These are phyloP conservation scores for Nanorana parkeri DNA, from an alignment of 2,113 vertebrate species.

Conservation along the genomic window DNA sequence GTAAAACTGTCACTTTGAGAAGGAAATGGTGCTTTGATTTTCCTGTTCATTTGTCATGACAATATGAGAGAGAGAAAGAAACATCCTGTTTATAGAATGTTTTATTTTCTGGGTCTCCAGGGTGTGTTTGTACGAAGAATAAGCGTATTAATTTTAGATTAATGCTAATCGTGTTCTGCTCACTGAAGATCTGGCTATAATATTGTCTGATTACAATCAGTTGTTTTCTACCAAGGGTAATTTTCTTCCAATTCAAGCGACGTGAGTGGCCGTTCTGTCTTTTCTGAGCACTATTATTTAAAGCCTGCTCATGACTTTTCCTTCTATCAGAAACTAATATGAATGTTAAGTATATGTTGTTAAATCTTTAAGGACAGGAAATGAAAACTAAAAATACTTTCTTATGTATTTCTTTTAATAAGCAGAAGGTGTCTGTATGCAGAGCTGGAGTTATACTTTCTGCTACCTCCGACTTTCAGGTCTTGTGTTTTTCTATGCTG, in stretches of 20 bases:
- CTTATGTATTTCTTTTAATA: neutral
- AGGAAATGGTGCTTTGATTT: constrained; percentile 46
- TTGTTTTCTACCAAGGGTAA: constrained; percentile 48
- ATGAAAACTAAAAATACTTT: neutral
- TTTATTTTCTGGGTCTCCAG: constrained; percentile 44
- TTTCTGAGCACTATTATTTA: constrained; percentile 23
- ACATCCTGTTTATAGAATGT: constrained; percentile 52
- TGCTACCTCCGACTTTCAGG: too few species aligned
- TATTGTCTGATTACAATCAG: constrained; percentile 55
- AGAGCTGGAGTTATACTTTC: too few species aligned
- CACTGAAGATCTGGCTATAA: constrained; percentile 42
- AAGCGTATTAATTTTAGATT: constrained; percentile 55
- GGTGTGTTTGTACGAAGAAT: constrained; percentile 48
- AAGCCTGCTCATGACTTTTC: constrained; percentile 25
- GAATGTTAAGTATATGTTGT: constrained; percentile 1
- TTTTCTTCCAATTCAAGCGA: constrained; percentile 39
- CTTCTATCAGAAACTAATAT: neutral
- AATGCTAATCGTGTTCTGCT: constrained; percentile 43
- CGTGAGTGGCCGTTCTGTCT: constrained; percentile 32
- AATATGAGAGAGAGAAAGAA: constrained; percentile 29
- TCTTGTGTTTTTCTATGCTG: too few species aligned
- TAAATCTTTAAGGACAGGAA: neutral
- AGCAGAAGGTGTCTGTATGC: too few species aligned
- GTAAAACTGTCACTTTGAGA: constrained; percentile 24
- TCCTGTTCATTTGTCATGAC: constrained; percentile 37